A percentile compares a stretch with the other conserved stretches of the same genome.
Evolutionary conservation across 1,140 invertebrate species (phyloP).

Genomic region (Zaprionus lachaisei): DNA sequence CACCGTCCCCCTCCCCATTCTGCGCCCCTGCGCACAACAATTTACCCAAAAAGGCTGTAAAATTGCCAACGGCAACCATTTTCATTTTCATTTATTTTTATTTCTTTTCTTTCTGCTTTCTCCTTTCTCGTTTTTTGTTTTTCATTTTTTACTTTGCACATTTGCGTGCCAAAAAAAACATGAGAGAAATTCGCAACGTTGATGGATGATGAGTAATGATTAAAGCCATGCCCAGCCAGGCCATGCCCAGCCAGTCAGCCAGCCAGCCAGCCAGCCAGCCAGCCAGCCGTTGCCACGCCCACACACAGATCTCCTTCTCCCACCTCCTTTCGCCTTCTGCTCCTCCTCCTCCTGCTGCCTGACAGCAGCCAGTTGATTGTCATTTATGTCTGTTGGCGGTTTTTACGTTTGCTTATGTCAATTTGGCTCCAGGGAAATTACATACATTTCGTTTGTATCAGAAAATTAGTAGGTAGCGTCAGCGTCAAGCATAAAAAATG

Average conservation of each 20-base stretch:
- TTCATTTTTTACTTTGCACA: constrained; percentile 72
- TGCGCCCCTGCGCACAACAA: constrained; percentile 20
- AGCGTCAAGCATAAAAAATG: constrained; percentile 41
- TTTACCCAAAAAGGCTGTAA: constrained; percentile 52
- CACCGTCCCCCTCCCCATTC: constrained; percentile 2
- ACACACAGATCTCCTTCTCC: background rate
- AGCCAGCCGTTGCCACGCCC: constrained; percentile 42
- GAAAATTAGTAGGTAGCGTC: constrained; percentile 73
- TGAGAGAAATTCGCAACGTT: constrained; percentile 70
- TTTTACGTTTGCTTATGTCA: constrained; percentile 80
- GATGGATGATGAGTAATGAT: constrained; percentile 83
- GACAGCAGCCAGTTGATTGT: constrained; percentile 57
- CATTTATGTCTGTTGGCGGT: constrained; percentile 78
- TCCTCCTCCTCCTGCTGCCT: too few species aligned
- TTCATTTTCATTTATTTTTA: constrained; percentile 78
- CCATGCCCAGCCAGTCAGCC: background rate
- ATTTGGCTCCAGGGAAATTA: constrained; percentile 81
- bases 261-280: too few species aligned
- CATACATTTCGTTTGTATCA: constrained; percentile 78
- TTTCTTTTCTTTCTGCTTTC: constrained; percentile 38
- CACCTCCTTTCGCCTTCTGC: background rate
- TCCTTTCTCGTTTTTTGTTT: constrained; percentile 31
- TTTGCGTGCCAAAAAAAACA: constrained; percentile 70
- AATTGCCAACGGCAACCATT: constrained; percentile 67
- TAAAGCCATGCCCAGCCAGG: constrained; percentile 70